Evolutionary conservation across 2,888 invertebrate genomes (phyloP).

Genomic region (Rhyacophila evoluta): DNA sequence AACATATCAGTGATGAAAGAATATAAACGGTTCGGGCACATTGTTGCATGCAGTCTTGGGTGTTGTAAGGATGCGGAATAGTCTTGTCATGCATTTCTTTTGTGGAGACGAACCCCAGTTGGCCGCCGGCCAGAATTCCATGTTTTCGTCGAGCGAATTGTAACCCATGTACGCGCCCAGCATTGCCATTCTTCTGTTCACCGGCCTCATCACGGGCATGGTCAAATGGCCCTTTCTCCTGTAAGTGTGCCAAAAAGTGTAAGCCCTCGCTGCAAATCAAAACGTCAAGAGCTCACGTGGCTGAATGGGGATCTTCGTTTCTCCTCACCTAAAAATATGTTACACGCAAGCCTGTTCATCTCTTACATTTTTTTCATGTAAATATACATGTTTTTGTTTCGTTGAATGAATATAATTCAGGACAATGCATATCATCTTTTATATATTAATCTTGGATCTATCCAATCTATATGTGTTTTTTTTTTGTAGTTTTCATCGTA

Average conservation of each 20-base stretch:
- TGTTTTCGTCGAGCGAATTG: conserved; percentile 69
- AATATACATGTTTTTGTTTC: no score
- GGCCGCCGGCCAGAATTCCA: conserved; percentile 73
- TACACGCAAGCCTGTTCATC: not conserved
- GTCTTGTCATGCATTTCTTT: conserved; percentile 48
- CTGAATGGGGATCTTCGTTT: not conserved
- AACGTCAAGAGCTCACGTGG: conserved; percentile 61
- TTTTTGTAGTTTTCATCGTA: no score
- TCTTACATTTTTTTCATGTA: no score
- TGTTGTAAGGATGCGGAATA: conserved; percentile 25
- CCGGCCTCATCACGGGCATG: conserved; percentile 50
- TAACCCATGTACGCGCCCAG: conserved; percentile 69
- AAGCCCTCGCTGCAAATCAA: conserved; percentile 71
- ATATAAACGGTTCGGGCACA: not conserved
- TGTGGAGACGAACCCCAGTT: conserved; percentile 72
- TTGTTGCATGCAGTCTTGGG: conserved; percentile 28
- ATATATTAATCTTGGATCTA: no score
- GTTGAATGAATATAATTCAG: no score
- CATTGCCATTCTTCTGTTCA: conserved; percentile 62
- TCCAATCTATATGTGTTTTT: no score
- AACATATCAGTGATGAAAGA: not conserved
- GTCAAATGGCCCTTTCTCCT: conserved; percentile 58
- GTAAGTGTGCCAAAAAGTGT: conserved; percentile 72
- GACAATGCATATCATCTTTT: no score
- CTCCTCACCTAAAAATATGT: conserved; percentile 10